phyloP scores from a whole-genome alignment of 2,113 vertebrate genomes.

The Eurystomus gularis region DNA sequence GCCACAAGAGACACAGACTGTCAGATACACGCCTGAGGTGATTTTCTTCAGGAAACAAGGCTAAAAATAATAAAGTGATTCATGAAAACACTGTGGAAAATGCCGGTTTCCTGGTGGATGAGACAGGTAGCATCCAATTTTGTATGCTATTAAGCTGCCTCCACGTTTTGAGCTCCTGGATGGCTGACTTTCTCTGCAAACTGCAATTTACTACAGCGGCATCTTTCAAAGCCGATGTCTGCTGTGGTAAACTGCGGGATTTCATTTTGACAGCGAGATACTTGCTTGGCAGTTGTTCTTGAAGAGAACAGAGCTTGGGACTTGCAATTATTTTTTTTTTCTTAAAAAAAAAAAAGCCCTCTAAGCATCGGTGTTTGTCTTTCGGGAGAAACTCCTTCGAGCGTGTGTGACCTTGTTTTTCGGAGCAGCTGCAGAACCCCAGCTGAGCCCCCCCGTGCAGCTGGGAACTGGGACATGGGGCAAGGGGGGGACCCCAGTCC shows the following conservation, averaged over 20 bases:
- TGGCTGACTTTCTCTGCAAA: background rate
- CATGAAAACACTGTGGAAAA: background rate
- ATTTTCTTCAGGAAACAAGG: conserved; percentile 24
- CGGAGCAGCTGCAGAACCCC: background rate
- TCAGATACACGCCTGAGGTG: background rate
- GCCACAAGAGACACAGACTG: background rate
- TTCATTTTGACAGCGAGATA: background rate
- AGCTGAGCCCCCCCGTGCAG: background rate
- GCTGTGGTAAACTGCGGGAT: background rate
- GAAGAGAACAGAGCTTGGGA: background rate
- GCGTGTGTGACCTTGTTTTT: background rate
- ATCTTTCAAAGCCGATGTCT: background rate
- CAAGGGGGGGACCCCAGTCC: background rate
- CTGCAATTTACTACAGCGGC: background rate
- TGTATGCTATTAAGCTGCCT: background rate
- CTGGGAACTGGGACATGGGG: background rate
- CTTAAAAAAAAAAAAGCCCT: background rate
- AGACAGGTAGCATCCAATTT: conserved; percentile 26
- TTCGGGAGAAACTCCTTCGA: background rate
- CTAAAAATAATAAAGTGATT: conserved; percentile 24
- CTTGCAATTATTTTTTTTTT: background rate
- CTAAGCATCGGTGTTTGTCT: background rate
- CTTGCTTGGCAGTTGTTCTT: background rate
- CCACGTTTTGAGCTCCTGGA: background rate
- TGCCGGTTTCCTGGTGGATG: background rate